Evolutionary conservation across 1,140 invertebrate species (phyloP).

Genomic region (Melipona quadrifasciata): DNA sequence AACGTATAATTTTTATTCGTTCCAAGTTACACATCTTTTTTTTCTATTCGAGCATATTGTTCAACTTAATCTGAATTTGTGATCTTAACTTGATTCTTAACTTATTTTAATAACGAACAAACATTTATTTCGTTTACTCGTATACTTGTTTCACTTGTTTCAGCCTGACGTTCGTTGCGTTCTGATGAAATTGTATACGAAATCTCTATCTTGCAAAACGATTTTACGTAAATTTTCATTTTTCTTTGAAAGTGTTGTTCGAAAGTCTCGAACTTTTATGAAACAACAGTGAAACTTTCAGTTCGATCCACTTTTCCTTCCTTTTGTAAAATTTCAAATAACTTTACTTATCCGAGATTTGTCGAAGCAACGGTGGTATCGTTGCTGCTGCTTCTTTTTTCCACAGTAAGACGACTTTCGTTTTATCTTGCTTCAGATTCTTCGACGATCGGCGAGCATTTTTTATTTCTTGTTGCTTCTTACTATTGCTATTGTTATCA

Average conservation of each 20-base stretch:
- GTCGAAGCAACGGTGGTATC: not conserved
- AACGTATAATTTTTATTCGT: too few species aligned
- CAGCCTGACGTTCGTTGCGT: not conserved
- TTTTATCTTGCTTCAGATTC: not conserved
- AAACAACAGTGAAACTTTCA: not conserved
- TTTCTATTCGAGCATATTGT: too few species aligned
- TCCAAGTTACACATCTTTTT: too few species aligned
- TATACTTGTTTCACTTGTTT: not conserved
- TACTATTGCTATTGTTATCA: not conserved
- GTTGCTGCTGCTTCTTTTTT: not conserved
- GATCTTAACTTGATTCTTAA: conserved; percentile 51
- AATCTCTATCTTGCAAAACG: not conserved
- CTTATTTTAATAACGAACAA: conserved; percentile 28
- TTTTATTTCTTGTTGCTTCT: not conserved
- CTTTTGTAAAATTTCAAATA: not conserved
- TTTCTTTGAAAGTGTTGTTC: not conserved
- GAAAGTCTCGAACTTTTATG: not conserved
- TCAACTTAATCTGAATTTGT: conserved; percentile 69
- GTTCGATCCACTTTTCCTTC: not conserved
- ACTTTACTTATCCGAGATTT: not conserved
- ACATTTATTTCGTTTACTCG: not conserved
- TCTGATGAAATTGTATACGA: not conserved
- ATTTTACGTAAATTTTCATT: too few species aligned
- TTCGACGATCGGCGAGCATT: not conserved
- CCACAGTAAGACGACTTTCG: not conserved